These are phyloP conservation scores for Stercorarius parasiticus DNA, from an alignment of 2,113 vertebrate species.

Conservation along the genomic window DNA sequence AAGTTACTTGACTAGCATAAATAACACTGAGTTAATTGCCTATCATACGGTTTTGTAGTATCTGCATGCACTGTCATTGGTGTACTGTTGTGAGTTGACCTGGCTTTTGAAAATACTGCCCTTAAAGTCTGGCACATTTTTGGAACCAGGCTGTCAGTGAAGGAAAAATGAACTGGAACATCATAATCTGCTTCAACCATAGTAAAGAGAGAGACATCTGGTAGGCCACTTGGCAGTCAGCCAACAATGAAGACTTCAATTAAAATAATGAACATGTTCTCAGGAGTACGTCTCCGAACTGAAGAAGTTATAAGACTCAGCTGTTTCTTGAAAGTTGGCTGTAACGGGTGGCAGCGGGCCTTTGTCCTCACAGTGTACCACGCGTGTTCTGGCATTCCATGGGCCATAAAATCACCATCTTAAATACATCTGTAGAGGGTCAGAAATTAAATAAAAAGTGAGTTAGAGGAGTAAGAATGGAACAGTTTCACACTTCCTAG, in stretches of 20 bases:
- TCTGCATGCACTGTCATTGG: slow-evolving; percentile 48
- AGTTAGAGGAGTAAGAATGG: slow-evolving; percentile 7
- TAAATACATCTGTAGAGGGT: not conserved
- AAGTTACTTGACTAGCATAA: slow-evolving; percentile 25
- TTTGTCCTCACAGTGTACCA: not conserved
- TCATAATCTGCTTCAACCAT: slow-evolving; percentile 75
- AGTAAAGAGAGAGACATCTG: slow-evolving; percentile 81
- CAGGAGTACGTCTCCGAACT: slow-evolving; percentile 70
- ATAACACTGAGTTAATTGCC: slow-evolving; percentile 51
- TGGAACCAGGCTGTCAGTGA: slow-evolving; percentile 73
- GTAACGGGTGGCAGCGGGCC: not conserved
- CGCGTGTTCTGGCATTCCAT: rapidly evolving
- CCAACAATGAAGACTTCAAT: slow-evolving; percentile 77
- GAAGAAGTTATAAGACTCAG: slow-evolving; percentile 69
- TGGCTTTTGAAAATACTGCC: slow-evolving; percentile 67
- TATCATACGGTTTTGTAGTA: slow-evolving; percentile 60
- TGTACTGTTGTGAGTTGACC: slow-evolving; percentile 61
- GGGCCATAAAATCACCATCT: not conserved
- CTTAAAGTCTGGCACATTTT: slow-evolving; percentile 71
- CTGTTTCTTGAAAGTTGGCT: slow-evolving; percentile 66
- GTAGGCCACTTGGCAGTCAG: slow-evolving; percentile 79
- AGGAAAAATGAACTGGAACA: slow-evolving; percentile 76
- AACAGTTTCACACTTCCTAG: not conserved
- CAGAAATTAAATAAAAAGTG: not conserved
- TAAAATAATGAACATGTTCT: slow-evolving; percentile 81